Conservation (phyloP, 2,797 vertebrate species). For the Hydrophis major region DNA sequence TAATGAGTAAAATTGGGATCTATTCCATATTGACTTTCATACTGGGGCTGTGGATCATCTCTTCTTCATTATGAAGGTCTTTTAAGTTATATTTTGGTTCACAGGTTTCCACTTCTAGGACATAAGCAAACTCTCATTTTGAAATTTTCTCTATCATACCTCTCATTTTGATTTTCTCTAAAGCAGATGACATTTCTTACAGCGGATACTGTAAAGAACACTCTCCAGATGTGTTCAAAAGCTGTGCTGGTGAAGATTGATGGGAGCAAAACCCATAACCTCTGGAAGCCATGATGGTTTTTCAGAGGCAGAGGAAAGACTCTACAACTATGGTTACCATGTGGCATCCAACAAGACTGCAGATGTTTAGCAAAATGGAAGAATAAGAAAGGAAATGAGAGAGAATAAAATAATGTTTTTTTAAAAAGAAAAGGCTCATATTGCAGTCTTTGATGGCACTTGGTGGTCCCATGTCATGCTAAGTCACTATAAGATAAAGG, state of each 20-base stretch:
- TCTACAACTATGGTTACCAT: neutral
- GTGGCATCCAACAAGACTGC: neutral
- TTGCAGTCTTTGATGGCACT: neutral
- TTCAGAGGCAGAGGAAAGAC: neutral
- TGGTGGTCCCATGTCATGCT: neutral
- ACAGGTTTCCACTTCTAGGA: neutral
- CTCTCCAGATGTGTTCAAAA: neutral
- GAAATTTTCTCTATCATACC: neutral
- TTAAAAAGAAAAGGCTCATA: neutral
- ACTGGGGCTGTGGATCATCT: neutral
- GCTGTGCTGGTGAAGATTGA: neutral
- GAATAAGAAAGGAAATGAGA: neutral
- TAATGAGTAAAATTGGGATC: neutral
- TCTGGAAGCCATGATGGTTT: neutral
- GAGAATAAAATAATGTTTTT: neutral
- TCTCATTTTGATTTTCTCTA: neutral
- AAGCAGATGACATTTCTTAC: neutral
- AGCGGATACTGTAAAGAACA: neutral
- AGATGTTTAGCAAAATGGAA: neutral
- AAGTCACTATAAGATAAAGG: neutral
- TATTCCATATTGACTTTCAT: neutral
- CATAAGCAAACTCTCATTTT: neutral
- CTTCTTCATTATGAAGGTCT: neutral
- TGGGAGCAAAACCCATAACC: neutral
- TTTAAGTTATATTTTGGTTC: neutral